Conservation (phyloP, 1,140 invertebrate species). For the Lasioglossum baleicum region DNA sequence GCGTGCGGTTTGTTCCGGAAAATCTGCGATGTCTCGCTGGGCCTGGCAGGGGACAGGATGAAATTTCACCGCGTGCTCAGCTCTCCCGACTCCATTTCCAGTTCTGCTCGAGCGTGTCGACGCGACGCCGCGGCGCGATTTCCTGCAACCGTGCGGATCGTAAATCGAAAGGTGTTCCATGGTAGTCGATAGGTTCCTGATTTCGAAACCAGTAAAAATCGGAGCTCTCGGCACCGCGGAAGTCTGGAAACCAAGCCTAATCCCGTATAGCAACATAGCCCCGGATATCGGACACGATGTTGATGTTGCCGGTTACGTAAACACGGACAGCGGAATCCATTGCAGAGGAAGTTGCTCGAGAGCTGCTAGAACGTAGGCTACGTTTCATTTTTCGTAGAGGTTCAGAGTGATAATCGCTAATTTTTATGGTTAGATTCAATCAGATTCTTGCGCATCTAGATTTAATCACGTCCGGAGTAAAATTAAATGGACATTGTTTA, state of each 20-base stretch:
- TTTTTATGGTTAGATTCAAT: too few species aligned
- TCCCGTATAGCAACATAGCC: background rate
- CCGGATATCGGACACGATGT: constrained; percentile 6
- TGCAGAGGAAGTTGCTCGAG: constrained; percentile 24
- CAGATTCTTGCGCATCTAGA: too few species aligned
- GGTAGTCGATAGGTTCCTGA: constrained; percentile 44
- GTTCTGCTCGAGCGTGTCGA: constrained; percentile 5
- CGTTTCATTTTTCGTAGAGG: too few species aligned
- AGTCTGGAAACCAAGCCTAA: constrained; percentile 37
- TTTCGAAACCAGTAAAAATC: constrained; percentile 52
- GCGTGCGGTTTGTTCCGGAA: constrained; percentile 12
- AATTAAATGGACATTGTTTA: too few species aligned
- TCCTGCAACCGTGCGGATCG: background rate
- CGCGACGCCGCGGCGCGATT: background rate
- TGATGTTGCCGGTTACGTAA: constrained; percentile 35
- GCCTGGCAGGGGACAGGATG: background rate
- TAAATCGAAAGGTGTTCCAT: constrained; percentile 37
- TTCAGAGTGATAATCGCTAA: too few species aligned
- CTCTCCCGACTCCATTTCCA: background rate
- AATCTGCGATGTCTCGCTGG: background rate
- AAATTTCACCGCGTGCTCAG: constrained; percentile 16
- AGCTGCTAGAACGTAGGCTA: too few species aligned
- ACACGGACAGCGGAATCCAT: background rate
- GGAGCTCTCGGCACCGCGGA: constrained; percentile 14
- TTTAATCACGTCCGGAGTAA: too few species aligned